Conservation (phyloP, 2,888 invertebrate genomes). For the Lutraria lutraria region DNA sequence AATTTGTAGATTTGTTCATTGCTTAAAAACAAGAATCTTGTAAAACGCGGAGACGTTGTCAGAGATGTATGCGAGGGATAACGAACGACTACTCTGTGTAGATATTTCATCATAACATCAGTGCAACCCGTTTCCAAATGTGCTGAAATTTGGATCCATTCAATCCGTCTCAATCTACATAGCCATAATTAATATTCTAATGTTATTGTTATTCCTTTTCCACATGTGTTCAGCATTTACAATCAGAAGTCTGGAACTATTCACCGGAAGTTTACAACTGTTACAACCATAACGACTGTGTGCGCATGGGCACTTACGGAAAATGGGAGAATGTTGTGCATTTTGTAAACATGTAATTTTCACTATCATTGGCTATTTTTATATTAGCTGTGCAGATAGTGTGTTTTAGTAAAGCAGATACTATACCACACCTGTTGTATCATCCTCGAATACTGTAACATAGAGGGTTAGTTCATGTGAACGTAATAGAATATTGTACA, state of each 20-base stretch:
- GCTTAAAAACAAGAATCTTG: no score
- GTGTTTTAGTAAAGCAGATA: conserved; percentile 31
- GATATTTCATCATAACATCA: no score
- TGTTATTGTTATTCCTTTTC: background rate
- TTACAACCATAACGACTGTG: background rate
- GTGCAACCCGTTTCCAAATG: conserved; percentile 1
- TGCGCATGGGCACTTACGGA: background rate
- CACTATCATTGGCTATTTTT: background rate
- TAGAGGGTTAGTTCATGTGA: conserved; percentile 20
- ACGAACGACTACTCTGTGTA: no score
- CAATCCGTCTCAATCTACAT: background rate
- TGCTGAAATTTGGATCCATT: background rate
- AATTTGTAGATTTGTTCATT: no score
- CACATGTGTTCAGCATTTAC: background rate
- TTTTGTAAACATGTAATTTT: background rate
- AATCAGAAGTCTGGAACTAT: background rate
- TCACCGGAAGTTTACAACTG: background rate
- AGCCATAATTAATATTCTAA: background rate
- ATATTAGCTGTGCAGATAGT: conserved; percentile 30
- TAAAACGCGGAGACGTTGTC: no score
- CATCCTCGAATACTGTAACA: conserved; percentile 46
- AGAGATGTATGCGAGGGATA: no score
- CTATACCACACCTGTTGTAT: conserved; percentile 34
- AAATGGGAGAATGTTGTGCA: background rate
- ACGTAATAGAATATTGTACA: background rate